Conservation (phyloP, 2,113 vertebrate species). For the Psephotus haematonotus region DNA sequence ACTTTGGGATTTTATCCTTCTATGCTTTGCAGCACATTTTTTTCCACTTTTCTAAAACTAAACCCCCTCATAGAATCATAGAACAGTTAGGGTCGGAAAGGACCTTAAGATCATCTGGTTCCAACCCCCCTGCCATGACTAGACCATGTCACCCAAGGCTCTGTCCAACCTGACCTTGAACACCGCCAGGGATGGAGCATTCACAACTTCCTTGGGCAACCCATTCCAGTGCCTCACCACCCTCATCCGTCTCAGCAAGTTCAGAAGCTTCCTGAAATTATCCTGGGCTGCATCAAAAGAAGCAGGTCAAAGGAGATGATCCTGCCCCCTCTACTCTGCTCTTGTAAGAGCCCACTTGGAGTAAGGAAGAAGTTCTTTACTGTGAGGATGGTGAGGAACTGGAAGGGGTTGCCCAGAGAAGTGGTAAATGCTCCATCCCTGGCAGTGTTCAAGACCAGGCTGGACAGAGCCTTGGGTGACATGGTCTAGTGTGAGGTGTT, state of each 20-base stretch:
- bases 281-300: not conserved
- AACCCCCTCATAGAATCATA: not conserved
- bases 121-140: too few relatives aligned
- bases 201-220: too few relatives aligned
- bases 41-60: not conserved
- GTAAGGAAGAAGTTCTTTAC: not conserved
- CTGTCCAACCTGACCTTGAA: too few relatives aligned
- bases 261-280: not conserved
- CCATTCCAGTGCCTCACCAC: too few relatives aligned
- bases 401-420: not conserved
- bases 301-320: not conserved
- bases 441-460: not conserved
- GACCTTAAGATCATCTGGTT: too few relatives aligned
- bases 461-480: not conserved
- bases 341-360: not conserved
- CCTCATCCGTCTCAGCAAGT: not conserved
- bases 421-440: not conserved
- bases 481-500: not conserved
- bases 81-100: too few relatives aligned
- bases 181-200: too few relatives aligned
- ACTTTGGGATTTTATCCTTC: not conserved
- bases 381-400: not conserved
- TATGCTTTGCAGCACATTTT: not conserved
- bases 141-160: too few relatives aligned
- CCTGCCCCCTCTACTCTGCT: not conserved